phyloP scores from a whole-genome alignment of 2,888 invertebrate species.

The Chorisops tibialis region DNA sequence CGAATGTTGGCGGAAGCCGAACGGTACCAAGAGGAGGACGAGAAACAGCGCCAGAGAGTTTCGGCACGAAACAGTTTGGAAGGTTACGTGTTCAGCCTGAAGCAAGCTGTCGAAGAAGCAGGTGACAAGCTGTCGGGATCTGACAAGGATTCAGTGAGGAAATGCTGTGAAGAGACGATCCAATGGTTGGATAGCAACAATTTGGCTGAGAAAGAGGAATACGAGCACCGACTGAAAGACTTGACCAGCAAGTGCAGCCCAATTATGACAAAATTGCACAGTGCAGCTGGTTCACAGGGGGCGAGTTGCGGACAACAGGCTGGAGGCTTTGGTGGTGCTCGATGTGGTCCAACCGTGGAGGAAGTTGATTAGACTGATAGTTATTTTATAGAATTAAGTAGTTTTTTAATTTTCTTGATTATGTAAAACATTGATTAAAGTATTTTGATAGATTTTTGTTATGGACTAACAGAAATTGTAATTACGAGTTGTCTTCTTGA shows the following conservation, averaged over 20 bases:
- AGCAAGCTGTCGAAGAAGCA: conserved; percentile 60
- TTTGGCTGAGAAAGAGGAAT: conserved; percentile 68
- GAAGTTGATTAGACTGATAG: conserved; percentile 56
- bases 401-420: no score
- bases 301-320: conserved; percentile 40
- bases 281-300: conserved; percentile 34
- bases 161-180: conserved; percentile 64
- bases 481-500: no score
- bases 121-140: conserved; percentile 60
- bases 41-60: conserved; percentile 65
- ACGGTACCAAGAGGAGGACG: conserved; percentile 73
- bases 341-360: conserved; percentile 60
- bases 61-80: conserved; percentile 74
- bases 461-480: no score
- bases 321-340: conserved; percentile 43
- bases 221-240: conserved; percentile 67
- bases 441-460: no score
- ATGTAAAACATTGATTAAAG: no score
- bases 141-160: conserved; percentile 64
- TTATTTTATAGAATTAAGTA: no score
- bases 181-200: conserved; percentile 75
- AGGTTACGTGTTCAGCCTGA: conserved; percentile 68
- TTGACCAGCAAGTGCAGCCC: conserved; percentile 68
- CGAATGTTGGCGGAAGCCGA: conserved; percentile 80
- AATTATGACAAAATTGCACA: conserved; percentile 70